These are phyloP conservation scores for Stenurella melanura DNA, from an alignment of 2,888 invertebrate species.

Conservation along the genomic window DNA sequence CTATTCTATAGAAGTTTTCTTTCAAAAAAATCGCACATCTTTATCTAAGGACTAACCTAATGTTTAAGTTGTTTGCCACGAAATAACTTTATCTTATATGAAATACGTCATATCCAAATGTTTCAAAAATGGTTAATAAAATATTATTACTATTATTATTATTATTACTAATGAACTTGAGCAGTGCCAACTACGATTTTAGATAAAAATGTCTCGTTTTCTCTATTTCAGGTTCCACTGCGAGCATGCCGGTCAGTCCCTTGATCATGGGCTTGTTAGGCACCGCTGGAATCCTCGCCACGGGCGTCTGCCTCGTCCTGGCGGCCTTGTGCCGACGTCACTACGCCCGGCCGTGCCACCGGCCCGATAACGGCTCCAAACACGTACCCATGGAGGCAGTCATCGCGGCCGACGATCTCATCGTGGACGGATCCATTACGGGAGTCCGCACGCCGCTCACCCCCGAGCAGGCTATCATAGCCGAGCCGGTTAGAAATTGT, in stretches of 20 bases:
- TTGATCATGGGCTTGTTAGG: conserved; percentile 85
- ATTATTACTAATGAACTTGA: no score
- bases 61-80: no score
- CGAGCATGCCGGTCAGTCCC: conserved; percentile 82
- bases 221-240: conserved; percentile 76
- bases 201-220: not conserved
- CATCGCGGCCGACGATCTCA: conserved; percentile 71
- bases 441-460: conserved; percentile 71
- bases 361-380: conserved; percentile 66
- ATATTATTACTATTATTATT: no score
- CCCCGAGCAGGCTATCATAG: conserved; percentile 68
- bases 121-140: no score
- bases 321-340: conserved; percentile 80
- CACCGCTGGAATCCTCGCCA: conserved; percentile 84
- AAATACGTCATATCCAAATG: no score
- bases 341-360: conserved; percentile 68
- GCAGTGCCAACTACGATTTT: not conserved
- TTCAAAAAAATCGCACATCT: no score
- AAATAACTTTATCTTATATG: no score
- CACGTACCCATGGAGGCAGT: conserved; percentile 72
- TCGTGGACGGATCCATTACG: conserved; percentile 70
- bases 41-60: no score
- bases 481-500: conserved; percentile 73
- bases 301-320: conserved; percentile 85
- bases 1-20: no score